phyloP scores from a whole-genome alignment of 1,140 invertebrate genomes.

The Stegodyphus dumicola region DNA sequence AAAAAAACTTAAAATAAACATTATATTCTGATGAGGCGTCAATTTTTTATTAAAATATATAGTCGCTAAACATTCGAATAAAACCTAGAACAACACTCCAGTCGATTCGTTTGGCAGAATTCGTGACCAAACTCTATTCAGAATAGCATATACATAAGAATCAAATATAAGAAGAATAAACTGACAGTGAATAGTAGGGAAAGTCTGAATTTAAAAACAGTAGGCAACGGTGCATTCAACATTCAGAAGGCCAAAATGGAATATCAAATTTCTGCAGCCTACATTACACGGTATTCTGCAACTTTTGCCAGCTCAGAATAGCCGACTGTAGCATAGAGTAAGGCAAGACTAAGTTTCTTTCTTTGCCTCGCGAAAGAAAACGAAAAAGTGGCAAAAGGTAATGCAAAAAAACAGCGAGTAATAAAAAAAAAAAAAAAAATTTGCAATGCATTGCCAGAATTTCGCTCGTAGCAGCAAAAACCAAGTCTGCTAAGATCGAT shows the following conservation, averaged over 20 bases:
- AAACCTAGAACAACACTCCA: no score
- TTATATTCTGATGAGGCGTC: no score
- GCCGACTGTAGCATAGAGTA: not conserved
- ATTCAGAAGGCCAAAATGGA: conserved; percentile 40
- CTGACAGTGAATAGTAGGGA: conserved; percentile 38
- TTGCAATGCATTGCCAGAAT: conserved; percentile 25
- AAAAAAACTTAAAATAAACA: no score
- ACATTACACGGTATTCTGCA: conserved; percentile 9
- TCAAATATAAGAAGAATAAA: conserved; percentile 34
- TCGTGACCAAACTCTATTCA: conserved; percentile 18
- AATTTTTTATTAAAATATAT: not conserved
- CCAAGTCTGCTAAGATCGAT: conserved; percentile 43
- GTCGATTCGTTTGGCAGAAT: not conserved
- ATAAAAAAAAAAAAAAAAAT: not conserved
- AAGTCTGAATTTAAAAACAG: conserved; percentile 26
- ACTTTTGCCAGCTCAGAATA: conserved; percentile 42
- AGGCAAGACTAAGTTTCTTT: not conserved
- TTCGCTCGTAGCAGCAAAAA: conserved; percentile 52
- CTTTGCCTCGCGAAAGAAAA: not conserved
- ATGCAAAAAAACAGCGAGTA: conserved; percentile 1
- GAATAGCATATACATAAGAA: conserved; percentile 27
- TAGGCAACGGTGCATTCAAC: conserved; percentile 10
- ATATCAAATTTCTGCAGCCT: conserved; percentile 46
- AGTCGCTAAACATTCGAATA: conserved; percentile 26
- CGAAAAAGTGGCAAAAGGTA: conserved; percentile 14